Base-by-base conservation (phyloP, 2,113 vertebrate genomes). In the Psilopogon haemacephalus region DNA sequence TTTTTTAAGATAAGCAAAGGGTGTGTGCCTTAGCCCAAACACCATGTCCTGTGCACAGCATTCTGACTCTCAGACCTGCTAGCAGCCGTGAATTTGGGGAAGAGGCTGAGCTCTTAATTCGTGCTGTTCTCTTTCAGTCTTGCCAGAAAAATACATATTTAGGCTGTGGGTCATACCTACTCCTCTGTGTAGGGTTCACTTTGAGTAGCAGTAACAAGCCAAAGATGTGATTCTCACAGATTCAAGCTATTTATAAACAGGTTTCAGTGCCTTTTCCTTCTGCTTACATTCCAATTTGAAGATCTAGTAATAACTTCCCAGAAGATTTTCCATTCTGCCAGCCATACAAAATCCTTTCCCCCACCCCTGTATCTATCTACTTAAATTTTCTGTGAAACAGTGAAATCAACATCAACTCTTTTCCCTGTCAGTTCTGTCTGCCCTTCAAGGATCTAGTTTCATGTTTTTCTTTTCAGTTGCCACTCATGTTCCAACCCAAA, bases 271-370 rank as follows among this genome's bases (percentile, higher is more conserved):
- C 10, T 83, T 90, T 91, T 75, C 38, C 8, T 95, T 86, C 35
- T 68, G 24, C 80, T 86, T 82, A 63, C 71, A 32, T 80, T 80
- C 77, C 75, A 78, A 2, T 55, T 71, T 85, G 56, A 73, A 95
- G 75, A 88, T 54, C 17, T 32, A 50, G 40, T 85, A 89, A 52
- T 72, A 79, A 79, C 75, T 92, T 88, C 40, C 46, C 35, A 37
- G 75, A 78, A 71, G 38, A 74, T 62, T 94, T 95, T 95, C 65
- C 87, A 65, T 54, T 44, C 82, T 96, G 50, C 16, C 59, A 86
- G 44, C 3, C 65, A 87, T 81, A 91, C 28, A 92, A 93, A 96
- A 85, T 63, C 55, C 1, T 5, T 62, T 40, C 68, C 93, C 50
- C 19, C 93, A 8, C 58, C 9, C 9, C n/a, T 62, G 4, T 59